phyloP scores from a whole-genome alignment of 1,140 invertebrate species.

The Drosophila orosa region DNA sequence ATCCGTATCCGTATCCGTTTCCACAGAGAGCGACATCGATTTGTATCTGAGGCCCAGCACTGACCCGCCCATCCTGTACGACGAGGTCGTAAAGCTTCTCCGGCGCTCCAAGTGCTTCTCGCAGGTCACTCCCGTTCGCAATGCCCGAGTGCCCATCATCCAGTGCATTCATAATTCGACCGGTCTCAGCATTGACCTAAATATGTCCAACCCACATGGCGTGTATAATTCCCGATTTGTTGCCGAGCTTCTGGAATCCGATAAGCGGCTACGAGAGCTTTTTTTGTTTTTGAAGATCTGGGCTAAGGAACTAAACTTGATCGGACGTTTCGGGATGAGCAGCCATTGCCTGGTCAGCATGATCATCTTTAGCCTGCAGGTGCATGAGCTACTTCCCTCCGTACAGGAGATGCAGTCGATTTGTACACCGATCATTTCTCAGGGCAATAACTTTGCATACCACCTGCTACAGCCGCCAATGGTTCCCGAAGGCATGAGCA shows the following conservation, averaged over 20 bases:
- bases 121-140: conserved; percentile 57
- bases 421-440: conserved; percentile 2
- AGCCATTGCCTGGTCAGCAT: conserved; percentile 71
- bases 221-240: conserved; percentile 69
- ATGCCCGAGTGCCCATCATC: conserved; percentile 75
- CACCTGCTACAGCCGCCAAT: conserved; percentile 15
- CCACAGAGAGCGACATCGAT: conserved; percentile 75
- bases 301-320: conserved; percentile 62
- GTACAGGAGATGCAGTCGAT: conserved; percentile 53
- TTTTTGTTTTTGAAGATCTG: conserved; percentile 73
- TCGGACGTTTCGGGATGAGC: conserved; percentile 56
- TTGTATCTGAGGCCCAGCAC: conserved; percentile 48
- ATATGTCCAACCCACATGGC: conserved; percentile 63
- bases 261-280: conserved; percentile 55
- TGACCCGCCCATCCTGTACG: conserved; percentile 38
- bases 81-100: conserved; percentile 43
- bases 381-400: conserved; percentile 46
- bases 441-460: conserved; percentile 70
- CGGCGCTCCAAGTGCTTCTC: conserved; percentile 49
- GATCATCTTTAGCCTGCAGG: conserved; percentile 67
- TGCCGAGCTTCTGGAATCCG: conserved; percentile 42
- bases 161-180: conserved; percentile 61
- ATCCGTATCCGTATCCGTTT: background rate
- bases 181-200: conserved; percentile 70
- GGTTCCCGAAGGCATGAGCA: conserved; percentile 29